Base-by-base conservation (phyloP, 2,888 invertebrate genomes). In the Diabrotica balteata region DNA sequence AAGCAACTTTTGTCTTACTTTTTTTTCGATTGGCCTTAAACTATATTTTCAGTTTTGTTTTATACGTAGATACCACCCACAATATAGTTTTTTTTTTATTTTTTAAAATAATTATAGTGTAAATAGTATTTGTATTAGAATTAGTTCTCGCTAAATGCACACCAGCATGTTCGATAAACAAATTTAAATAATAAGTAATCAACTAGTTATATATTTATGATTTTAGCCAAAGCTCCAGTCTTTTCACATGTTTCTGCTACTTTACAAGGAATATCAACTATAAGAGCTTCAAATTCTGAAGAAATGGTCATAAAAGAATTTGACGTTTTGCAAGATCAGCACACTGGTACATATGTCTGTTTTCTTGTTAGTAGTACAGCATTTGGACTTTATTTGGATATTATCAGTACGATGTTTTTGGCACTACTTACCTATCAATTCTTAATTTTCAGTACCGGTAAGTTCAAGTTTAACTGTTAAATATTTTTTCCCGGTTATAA, bases 211-310 rank as follows among this genome's bases (percentile, higher is more conserved):
- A 17, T 9, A 42, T 53, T 65, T 49, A 63, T 50, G 9, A n/a
- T 71, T 70, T 58, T 58, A 72, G 72, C 70, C 44, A 75, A 70
- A 71, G 95, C 96, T 84, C 97, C 97, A 0, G 93, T 97, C 0
- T 96, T 96, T 82, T 93, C 95, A 0, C 95, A 97, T 81, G 89
- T 97, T 73, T 92, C 93, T 10, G 92, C 96, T 0, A 91, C 95
- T 0, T 85, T 97, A 8, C 89, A 92, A 69, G 97, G 97, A 4
- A 87, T 97, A 45, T 90, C 93, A 51, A 95, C 95, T 0, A 95
- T 98, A 69, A 87, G 97, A 68, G 92, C 96, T 0, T 90, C 91
- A 4, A 87, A 88, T 32, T 90, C 92, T 1, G 89, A 93, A 82
- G 86, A 89, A 71, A 86, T 91, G 77, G 89, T 97, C 60, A 88